Conservation (phyloP, 2,888 invertebrate genomes). For the Loripinus fragilis region DNA sequence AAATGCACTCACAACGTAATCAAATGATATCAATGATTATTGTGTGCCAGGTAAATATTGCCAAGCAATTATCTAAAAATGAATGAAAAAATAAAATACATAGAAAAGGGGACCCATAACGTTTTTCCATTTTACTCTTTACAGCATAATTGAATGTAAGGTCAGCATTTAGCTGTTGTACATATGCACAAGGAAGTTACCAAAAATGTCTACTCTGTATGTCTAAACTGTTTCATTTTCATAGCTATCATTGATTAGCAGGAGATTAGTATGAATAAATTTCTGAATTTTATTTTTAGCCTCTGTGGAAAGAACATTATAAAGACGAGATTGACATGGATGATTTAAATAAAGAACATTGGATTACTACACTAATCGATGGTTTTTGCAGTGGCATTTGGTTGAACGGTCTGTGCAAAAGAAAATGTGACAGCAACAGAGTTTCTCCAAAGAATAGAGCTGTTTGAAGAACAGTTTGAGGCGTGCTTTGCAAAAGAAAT, state of each 20-base stretch:
- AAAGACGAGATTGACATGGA: not conserved
- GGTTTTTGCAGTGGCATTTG: constrained; percentile 2
- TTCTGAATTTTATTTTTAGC: constrained; percentile 5
- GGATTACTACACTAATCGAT: not conserved
- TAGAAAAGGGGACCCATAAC: no score
- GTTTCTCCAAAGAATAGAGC: not conserved
- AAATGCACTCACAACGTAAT: no score
- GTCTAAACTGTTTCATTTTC: no score
- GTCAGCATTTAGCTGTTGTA: not conserved
- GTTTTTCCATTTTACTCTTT: no score
- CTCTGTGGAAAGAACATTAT: constrained; percentile 2
- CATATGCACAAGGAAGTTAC: not conserved
- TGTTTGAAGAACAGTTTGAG: no score
- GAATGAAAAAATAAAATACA: no score
- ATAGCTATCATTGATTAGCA: no score
- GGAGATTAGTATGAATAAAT: not conserved
- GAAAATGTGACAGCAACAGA: not conserved
- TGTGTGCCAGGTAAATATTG: no score
- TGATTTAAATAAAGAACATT: not conserved
- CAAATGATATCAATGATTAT: no score
- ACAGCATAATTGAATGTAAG: not conserved
- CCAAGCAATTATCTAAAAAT: no score
- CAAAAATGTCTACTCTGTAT: not conserved
- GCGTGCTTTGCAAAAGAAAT: no score
- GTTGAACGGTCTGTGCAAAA: constrained; percentile 1